Evolutionary conservation across 2,888 invertebrate species (phyloP), one percentile per base, ranked within the genome.

Genomic region (Acleris emargana): DNA sequence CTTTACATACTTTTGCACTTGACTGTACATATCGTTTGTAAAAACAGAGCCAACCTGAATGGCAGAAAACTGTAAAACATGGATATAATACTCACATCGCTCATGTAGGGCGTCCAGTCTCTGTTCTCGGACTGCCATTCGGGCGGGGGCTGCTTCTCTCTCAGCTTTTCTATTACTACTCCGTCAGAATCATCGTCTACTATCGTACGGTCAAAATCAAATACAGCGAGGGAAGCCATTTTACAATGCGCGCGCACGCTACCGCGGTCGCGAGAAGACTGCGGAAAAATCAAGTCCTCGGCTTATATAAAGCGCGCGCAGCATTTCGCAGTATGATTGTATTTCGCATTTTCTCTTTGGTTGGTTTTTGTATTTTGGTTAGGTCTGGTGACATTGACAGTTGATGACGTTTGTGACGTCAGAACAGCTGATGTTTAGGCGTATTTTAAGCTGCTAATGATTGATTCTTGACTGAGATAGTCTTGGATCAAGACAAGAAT

Each of bases 51-150:
- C 25, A n/a, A 6, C 16, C 43, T 43, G n/a, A 16, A 6, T 5
- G 16, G 16, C 6, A 16, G 42, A 13, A 42, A n/a, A 2, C 43
- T n/a, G 43, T 22, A 13, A 22, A 55, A n/a, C 3, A 45, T 22
- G n/a, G n/a, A 17, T 45, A 6, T 3, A 45, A 45, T 2, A 83
- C 91, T 90, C 74, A 91, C 92, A 76, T 89, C 85, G 67, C 87
- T 89, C 92, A 92, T 92, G 51, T 91, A 92, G 0, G 91, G 92
- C 0, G 91, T 91, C 92, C 92, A 92, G 68, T 92, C 91, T 13
- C 83, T 76, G 59, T 76, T 87, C 0, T 79, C 72, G 0, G 80
- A 72, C 52, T 92, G 90, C 87, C 88, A 91, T 64, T 90, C 90
- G 0, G 91, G 91, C 6, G 91, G 91, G 1, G 90, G 86, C 57